Conservation (phyloP, 2,113 vertebrate genomes). For the Petroica traversi region DNA sequence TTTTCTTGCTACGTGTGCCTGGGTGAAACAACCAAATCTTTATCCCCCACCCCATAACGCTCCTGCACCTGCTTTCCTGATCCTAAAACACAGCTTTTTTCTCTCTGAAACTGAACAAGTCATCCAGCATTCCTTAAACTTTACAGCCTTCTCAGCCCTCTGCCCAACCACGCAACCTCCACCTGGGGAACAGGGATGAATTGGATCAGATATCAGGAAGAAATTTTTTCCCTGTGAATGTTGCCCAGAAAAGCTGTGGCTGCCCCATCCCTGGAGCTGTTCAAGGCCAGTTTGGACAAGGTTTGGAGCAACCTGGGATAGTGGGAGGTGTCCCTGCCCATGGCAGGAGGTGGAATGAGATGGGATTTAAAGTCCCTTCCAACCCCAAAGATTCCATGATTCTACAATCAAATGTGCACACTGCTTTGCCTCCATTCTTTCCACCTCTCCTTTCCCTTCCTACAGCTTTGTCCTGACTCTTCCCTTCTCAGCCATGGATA, state of each 20-base stretch:
- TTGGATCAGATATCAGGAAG: neutral
- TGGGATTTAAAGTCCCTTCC: neutral
- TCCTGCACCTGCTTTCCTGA: neutral
- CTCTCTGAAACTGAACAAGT: neutral
- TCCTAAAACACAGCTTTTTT: neutral
- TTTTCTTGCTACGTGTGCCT: neutral
- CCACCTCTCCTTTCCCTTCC: neutral
- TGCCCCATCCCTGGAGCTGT: neutral
- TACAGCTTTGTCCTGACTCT: neutral
- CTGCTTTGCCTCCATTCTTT: neutral
- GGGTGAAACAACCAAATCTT: neutral
- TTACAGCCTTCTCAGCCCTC: neutral
- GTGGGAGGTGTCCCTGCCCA: neutral
- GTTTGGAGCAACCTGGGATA: neutral
- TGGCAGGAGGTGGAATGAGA: neutral
- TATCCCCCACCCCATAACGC: neutral
- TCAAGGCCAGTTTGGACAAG: accelerated
- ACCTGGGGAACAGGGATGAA: neutral
- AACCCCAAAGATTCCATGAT: neutral
- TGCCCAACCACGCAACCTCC: neutral
- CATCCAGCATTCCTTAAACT: neutral
- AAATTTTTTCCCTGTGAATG: neutral
- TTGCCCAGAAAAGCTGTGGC: accelerated
- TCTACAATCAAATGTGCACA: neutral
- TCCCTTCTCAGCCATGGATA: neutral